Base-by-base conservation (phyloP, 2,797 vertebrate species). In the Sebastes itinus region DNA sequence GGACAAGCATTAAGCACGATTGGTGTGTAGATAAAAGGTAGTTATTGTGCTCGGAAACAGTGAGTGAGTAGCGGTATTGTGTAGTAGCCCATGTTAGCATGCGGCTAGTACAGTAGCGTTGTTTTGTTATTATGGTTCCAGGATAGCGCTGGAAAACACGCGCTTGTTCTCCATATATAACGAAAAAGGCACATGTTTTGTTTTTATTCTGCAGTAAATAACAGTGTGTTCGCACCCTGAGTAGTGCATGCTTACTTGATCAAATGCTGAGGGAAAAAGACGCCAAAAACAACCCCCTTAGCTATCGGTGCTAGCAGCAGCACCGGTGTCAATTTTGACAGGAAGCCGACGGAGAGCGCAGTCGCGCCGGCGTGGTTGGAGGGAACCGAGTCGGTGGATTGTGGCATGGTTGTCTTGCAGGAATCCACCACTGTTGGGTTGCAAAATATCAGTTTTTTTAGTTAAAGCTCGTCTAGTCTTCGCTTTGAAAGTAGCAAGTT, bases 311-410 rank as follows among this genome's bases (percentile, higher is more conserved):
- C 75, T 92, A 94, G 90, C 91, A 78, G 16, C 72, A 85, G 82
- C 94, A 93, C 90, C 93, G 94, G 93, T 76, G 89, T 95, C 93
- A 92, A 95, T 94, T 95, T 95, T 95, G 94, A 95, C 94, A 95
- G 93, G 92, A 92, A 92, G 84, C 94, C 94, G 91, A 64, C 63
- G 78, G 55, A 86, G 86, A 91, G 90, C 84, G 84, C 9, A 42
- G 75, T 80, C 32, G 56, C 14, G 71, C 14, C 92, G 93, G 93
- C 80, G 65, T 38, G 4, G 77, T 71, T 82, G 83, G 65, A 66
- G 72, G 68, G 73, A 86, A 28, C 80, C 2, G 73, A 78, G 54
- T 10, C 86, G 88, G 61, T 72, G 80, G 28, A 69, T 84, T 73
- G 52, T 81, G 72, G 56, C 63, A 38, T 18, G 2, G 77, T 38